Conservation (phyloP, 2,113 vertebrate species). For the Pantherophis guttatus region DNA sequence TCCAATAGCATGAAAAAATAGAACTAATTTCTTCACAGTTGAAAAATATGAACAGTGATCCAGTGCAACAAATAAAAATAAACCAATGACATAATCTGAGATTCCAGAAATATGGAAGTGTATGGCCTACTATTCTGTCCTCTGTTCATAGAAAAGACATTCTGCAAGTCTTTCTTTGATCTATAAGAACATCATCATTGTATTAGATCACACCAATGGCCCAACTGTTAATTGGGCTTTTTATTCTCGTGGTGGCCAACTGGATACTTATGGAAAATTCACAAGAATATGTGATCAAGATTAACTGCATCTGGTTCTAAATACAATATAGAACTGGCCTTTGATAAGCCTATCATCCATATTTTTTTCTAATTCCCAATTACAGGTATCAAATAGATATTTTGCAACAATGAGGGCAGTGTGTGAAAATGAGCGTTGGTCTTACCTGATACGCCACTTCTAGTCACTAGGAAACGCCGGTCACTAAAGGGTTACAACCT, state of each 20-base stretch:
- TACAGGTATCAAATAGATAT: background rate
- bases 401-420: background rate
- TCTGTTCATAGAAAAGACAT: background rate
- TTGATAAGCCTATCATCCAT: background rate
- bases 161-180: background rate
- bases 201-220: background rate
- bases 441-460: too few relatives aligned
- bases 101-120: background rate
- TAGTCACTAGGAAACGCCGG: too few relatives aligned
- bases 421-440: too few relatives aligned
- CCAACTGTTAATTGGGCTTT: background rate
- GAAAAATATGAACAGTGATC: background rate
- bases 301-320: background rate
- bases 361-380: background rate
- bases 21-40: background rate
- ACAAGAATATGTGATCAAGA: background rate
- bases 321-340: background rate
- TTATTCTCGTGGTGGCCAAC: background rate
- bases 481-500: too few relatives aligned
- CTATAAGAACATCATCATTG: background rate
- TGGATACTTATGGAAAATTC: background rate
- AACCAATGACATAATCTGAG: too few relatives aligned
- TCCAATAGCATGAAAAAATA: background rate
- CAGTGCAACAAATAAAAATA: background rate
- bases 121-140: background rate